Evolutionary conservation across 2,888 invertebrate species (phyloP).

Genomic region (Drosophila bunnanda): DNA sequence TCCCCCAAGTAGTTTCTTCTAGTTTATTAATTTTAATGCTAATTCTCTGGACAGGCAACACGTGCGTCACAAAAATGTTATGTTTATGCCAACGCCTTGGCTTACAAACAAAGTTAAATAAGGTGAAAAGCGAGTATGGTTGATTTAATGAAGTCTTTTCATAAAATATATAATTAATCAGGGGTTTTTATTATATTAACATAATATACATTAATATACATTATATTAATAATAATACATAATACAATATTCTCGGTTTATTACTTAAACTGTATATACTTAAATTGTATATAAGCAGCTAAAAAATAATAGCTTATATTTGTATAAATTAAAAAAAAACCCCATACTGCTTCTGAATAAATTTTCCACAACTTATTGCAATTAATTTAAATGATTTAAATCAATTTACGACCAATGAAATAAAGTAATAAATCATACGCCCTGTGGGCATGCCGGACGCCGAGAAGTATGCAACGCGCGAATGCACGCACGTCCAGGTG

Average conservation of each 20-base stretch:
- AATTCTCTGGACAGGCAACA: conserved; percentile 18
- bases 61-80: conserved; percentile 12
- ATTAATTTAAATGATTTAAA: conserved; percentile 21
- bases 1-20: conserved; percentile 33
- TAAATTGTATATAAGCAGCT: too few relatives aligned
- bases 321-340: background rate
- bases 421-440: conserved; percentile 15
- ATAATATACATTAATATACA: too few relatives aligned
- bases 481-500: conserved; percentile 36
- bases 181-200: background rate
- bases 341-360: too few relatives aligned
- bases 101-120: background rate
- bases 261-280: too few relatives aligned
- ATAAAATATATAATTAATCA: background rate
- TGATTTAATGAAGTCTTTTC: background rate
- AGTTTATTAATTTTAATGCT: conserved; percentile 43
- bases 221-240: too few relatives aligned
- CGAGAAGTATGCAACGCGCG: conserved; percentile 40
- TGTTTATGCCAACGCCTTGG: background rate
- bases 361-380: background rate
- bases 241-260: too few relatives aligned
- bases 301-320: too few relatives aligned
- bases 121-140: background rate
- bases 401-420: background rate
- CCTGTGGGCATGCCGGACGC: background rate